These are phyloP conservation scores for Serinus canaria DNA, from an alignment of 2,113 vertebrate genomes.

Conservation along the genomic window DNA sequence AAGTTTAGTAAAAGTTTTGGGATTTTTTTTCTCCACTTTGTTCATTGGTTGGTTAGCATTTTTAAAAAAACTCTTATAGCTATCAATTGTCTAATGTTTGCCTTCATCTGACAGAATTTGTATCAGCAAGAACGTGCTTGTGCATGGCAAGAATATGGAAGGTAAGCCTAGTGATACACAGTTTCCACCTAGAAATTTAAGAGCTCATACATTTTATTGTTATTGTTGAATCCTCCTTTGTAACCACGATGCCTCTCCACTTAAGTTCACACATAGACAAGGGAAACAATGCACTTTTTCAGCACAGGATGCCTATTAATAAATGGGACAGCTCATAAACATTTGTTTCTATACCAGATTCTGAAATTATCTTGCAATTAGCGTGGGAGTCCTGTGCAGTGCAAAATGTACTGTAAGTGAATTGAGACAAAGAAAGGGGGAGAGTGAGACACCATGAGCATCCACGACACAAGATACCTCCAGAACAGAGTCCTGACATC, in stretches of 20 bases:
- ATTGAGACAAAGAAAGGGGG: not conserved
- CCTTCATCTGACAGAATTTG: not conserved
- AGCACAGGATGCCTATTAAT: not conserved
- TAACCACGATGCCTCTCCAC: not conserved
- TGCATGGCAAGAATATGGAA: not conserved
- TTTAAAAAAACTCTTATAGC: not conserved
- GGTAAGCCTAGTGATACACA: not conserved
- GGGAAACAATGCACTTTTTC: not conserved
- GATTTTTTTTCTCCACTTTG: not conserved
- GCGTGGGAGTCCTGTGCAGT: rapidly evolving
- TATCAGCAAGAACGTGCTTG: rapidly evolving
- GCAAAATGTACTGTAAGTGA: not conserved
- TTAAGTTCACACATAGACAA: not conserved
- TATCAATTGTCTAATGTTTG: not conserved
- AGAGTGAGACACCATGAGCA: not conserved
- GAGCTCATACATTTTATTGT: not conserved
- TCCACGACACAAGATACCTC: rapidly evolving
- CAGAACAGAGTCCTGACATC: not conserved
- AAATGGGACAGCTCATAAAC: not conserved
- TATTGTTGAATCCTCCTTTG: not conserved
- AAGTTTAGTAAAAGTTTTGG: not conserved
- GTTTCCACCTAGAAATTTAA: not conserved
- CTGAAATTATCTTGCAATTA: not conserved
- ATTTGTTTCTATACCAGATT: not conserved
- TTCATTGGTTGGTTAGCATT: not conserved